phyloP scores from a whole-genome alignment of 2,888 invertebrate species.

The Eurytoma californica region DNA sequence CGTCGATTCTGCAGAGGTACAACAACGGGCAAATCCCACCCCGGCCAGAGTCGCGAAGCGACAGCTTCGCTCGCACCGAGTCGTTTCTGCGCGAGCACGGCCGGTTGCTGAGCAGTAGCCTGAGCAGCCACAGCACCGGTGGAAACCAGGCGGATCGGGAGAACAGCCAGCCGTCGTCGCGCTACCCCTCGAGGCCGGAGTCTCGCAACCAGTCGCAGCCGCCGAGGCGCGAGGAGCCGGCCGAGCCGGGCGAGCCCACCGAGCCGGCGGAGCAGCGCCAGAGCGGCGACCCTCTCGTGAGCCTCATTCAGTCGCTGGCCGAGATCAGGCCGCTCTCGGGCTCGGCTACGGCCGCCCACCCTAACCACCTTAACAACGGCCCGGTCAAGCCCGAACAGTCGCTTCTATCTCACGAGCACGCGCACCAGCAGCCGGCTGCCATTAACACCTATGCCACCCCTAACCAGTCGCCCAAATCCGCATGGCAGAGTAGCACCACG shows the following conservation, averaged over 20 bases:
- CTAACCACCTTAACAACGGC: slow-evolving; percentile 41
- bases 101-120: slow-evolving; percentile 58
- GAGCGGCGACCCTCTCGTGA: slow-evolving; percentile 68
- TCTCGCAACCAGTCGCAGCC: slow-evolving; percentile 33
- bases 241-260: no score
- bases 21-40: slow-evolving; percentile 66
- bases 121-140: slow-evolving; percentile 74
- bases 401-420: slow-evolving; percentile 38
- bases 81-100: slow-evolving; percentile 67
- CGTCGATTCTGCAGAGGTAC: slow-evolving; percentile 65
- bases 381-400: slow-evolving; percentile 37
- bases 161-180: slow-evolving; percentile 42
- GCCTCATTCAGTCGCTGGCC: slow-evolving; percentile 70
- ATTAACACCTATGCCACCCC: slow-evolving; percentile 68
- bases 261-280: slow-evolving; percentile 15
- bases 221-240: no score
- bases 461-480: slow-evolving; percentile 72
- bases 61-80: slow-evolving; percentile 70
- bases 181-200: slow-evolving; percentile 49
- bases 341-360: slow-evolving; percentile 9
- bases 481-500: slow-evolving; percentile 70
- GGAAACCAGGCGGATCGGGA: slow-evolving; percentile 45
- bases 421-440: slow-evolving; percentile 56
- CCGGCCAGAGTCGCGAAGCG: slow-evolving; percentile 70
- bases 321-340: slow-evolving; percentile 68